Evolutionary conservation across 2,888 invertebrate species (phyloP).

Genomic region (Cryptus viduatorius): DNA sequence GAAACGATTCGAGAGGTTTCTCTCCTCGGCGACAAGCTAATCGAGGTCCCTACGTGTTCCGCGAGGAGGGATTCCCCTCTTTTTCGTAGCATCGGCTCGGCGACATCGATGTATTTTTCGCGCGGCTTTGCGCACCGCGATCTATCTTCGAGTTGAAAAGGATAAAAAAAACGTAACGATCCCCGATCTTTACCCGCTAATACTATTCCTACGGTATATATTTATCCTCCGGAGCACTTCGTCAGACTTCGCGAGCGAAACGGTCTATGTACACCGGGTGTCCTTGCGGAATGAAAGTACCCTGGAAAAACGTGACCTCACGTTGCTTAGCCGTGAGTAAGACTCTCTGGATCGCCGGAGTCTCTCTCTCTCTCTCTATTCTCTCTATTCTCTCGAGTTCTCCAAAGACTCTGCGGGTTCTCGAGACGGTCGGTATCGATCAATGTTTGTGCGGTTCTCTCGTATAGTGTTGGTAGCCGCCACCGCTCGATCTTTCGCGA

Average conservation of each 20-base stretch:
- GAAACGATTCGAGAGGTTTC: conserved; percentile 29
- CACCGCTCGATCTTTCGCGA: conserved; percentile 7
- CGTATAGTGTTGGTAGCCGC: background rate
- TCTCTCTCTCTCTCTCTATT: conserved; percentile 39
- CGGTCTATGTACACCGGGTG: conserved; percentile 75
- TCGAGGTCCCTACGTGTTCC: conserved; percentile 13
- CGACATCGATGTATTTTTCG: background rate
- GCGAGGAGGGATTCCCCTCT: background rate
- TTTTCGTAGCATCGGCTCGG: conserved; percentile 4
- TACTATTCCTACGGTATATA: conserved; percentile 43
- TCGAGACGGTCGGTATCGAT: background rate
- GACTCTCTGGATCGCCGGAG: conserved; percentile 46
- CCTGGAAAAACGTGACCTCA: conserved; percentile 80
- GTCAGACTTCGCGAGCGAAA: conserved; percentile 46
- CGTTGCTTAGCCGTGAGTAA: conserved; percentile 74
- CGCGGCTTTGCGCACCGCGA: background rate
- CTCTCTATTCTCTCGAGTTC: conserved; percentile 5
- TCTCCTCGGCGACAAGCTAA: conserved; percentile 29
- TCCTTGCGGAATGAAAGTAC: conserved; percentile 82
- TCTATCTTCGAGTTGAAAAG: conserved; percentile 2
- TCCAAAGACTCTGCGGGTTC: conserved; percentile 2
- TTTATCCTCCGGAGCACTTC: conserved; percentile 53
- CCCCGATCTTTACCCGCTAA: conserved; percentile 33
- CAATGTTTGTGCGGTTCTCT: background rate
- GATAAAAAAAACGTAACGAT: conserved; percentile 20